phyloP scores from a whole-genome alignment of 1,140 invertebrate genomes.

The Drosophila biarmipes region DNA sequence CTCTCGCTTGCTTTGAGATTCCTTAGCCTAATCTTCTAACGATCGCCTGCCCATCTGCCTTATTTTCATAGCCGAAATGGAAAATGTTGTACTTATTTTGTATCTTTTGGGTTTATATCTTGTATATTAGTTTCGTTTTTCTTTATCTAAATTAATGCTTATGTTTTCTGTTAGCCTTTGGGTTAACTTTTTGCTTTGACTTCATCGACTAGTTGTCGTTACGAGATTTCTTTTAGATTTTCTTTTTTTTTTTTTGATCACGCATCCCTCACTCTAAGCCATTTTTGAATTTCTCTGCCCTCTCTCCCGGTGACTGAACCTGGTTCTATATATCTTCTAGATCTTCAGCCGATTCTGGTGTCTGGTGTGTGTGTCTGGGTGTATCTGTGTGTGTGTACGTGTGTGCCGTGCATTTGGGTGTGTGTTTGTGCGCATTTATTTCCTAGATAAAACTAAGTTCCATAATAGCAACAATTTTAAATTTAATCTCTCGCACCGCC shows the following conservation, averaged over 20 bases:
- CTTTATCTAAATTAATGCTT: slow-evolving; percentile 52
- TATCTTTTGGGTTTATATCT: slow-evolving; percentile 19
- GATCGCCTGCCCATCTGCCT: slow-evolving; percentile 24
- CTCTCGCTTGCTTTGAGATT: slow-evolving; percentile 9
- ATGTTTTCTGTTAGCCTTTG: slow-evolving; percentile 22
- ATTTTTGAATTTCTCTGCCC: slow-evolving; percentile 54
- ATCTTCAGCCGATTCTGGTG: slow-evolving; percentile 39
- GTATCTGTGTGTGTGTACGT: slow-evolving; percentile 17
- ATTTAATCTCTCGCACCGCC: slow-evolving; percentile 13
- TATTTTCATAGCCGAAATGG: slow-evolving; percentile 62
- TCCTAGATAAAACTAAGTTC: slow-evolving; percentile 58
- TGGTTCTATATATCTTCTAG: slow-evolving; percentile 25
- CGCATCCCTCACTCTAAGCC: slow-evolving; percentile 86
- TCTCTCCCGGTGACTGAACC: slow-evolving; percentile 52
- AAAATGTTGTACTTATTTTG: slow-evolving; percentile 48
- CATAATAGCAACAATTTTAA: slow-evolving; percentile 37
- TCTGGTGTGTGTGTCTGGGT: slow-evolving; percentile 28
- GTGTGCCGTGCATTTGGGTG: slow-evolving; percentile 27
- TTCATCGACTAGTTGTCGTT: slow-evolving; percentile 39
- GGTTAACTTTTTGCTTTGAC: slow-evolving; percentile 41
- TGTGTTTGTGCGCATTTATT: slow-evolving; percentile 61
- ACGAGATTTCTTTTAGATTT: slow-evolving; percentile 49
- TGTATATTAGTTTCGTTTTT: slow-evolving; percentile 47
- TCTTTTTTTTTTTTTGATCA: slow-evolving; percentile 85
- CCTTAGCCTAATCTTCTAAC: slow-evolving; percentile 30